A percentile compares a stretch with the other conserved stretches of the same genome.
These are phyloP conservation scores for Sarcophaga variegata DNA, from an alignment of 2,888 invertebrate species.

Conservation along the genomic window DNA sequence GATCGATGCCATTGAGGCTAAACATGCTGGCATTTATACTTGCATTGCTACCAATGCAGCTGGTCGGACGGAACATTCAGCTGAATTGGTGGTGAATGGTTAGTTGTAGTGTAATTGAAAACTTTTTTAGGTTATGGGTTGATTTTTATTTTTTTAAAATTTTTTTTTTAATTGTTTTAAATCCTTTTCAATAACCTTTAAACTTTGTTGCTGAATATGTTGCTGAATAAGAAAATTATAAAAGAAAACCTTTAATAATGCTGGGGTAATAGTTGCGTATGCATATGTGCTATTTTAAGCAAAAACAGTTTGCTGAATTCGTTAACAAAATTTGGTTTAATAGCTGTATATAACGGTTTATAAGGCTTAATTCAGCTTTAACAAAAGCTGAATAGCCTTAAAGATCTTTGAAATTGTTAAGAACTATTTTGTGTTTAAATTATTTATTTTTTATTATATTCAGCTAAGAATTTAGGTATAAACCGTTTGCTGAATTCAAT, in stretches of 20 bases:
- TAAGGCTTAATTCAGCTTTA: too few species aligned
- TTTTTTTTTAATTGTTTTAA: background rate
- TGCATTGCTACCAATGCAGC: conserved; percentile 89
- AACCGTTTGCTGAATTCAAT: conserved; percentile 1
- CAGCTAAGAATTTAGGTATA: too few species aligned
- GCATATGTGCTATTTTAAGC: conserved; percentile 36
- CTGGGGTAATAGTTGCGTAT: conserved; percentile 13
- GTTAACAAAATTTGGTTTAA: too few species aligned
- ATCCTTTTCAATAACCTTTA: background rate
- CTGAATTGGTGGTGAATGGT: conserved; percentile 89
- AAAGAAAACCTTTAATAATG: background rate
- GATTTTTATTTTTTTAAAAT: background rate
- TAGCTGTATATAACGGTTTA: too few species aligned
- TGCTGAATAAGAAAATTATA: background rate
- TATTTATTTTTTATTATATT: too few species aligned
- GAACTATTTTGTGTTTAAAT: background rate
- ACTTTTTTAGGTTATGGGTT: background rate
- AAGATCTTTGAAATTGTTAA: background rate
- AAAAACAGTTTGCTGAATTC: background rate
- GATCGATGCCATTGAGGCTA: conserved; percentile 86
- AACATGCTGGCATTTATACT: conserved; percentile 89
- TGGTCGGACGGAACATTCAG: conserved; percentile 86
- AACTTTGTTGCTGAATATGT: background rate
- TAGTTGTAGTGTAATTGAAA: conserved; percentile 73
- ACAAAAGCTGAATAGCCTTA: too few species aligned